These are phyloP conservation scores for Allobates femoralis DNA, from an alignment of 2,797 vertebrate genomes.

Conservation along the genomic window DNA sequence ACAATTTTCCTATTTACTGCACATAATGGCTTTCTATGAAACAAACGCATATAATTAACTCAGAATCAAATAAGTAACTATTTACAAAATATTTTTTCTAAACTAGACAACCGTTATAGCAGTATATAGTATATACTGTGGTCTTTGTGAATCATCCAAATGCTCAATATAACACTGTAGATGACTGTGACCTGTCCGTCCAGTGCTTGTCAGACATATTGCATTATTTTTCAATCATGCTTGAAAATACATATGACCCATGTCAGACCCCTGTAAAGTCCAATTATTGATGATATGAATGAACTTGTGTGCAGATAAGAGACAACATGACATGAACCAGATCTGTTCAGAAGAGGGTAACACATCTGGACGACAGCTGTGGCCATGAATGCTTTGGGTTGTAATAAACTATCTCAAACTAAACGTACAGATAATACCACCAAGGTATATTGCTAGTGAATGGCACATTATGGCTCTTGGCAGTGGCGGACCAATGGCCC, in stretches of 20 bases:
- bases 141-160: neutral
- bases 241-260: neutral
- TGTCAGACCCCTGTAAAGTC: neutral
- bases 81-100: neutral
- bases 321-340: constrained; percentile 2
- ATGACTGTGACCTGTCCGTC: neutral
- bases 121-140: neutral
- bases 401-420: neutral
- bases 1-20: neutral
- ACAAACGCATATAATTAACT: neutral
- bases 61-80: neutral
- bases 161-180: neutral
- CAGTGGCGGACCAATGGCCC: too few species aligned
- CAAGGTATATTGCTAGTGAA: neutral
- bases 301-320: constrained; percentile 33
- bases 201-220: neutral
- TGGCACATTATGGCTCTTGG: neutral
- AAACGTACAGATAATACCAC: neutral
- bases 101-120: neutral
- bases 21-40: neutral
- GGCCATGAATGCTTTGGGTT: neutral
- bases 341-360: neutral
- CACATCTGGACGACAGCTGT: constrained; percentile 51
- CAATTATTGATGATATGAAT: constrained; percentile 8
- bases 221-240: neutral